Conservation (phyloP, 2,888 invertebrate genomes). For the Pilophorus perplexus region DNA sequence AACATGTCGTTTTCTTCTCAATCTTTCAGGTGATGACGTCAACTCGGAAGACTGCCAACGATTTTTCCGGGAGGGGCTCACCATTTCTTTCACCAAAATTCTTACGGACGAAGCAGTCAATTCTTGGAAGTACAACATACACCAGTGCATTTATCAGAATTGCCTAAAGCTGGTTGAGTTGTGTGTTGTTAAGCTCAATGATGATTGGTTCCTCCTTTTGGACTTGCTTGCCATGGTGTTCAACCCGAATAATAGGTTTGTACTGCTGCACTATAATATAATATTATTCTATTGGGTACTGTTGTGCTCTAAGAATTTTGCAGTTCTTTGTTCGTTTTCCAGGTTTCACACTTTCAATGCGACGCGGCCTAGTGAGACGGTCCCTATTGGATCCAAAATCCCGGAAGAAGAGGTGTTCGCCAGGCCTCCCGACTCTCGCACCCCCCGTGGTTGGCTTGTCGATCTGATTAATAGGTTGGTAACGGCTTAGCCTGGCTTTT, state of each 20-base stretch:
- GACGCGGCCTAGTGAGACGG: slow-evolving; percentile 70
- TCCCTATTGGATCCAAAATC: slow-evolving; percentile 60
- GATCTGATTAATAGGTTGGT: slow-evolving; percentile 83
- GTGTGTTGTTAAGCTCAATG: slow-evolving; percentile 83
- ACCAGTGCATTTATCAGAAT: slow-evolving; percentile 90
- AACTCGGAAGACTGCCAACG: slow-evolving; percentile 87
- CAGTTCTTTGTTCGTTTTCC: too few species aligned
- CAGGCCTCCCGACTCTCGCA: slow-evolving; percentile 74
- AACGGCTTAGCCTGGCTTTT: neutral
- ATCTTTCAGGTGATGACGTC: slow-evolving; percentile 76
- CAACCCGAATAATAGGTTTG: slow-evolving; percentile 88
- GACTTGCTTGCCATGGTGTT: slow-evolving; percentile 90
- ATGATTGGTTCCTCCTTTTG: slow-evolving; percentile 88
- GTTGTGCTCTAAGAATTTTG: too few species aligned
- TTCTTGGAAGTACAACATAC: slow-evolving; percentile 96
- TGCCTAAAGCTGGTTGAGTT: slow-evolving; percentile 89
- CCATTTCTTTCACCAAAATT: slow-evolving; percentile 92
- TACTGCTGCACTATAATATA: too few species aligned
- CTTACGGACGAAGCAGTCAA: slow-evolving; percentile 96
- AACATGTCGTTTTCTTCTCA: too few species aligned
- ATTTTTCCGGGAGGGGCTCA: slow-evolving; percentile 91
- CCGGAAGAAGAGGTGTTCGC: slow-evolving; percentile 72
- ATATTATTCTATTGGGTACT: too few species aligned
- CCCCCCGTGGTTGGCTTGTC: slow-evolving; percentile 91
- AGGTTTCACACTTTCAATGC: slow-evolving; percentile 86